phyloP scores from a whole-genome alignment of 2,113 vertebrate species.

The Plestiodon gilberti region DNA sequence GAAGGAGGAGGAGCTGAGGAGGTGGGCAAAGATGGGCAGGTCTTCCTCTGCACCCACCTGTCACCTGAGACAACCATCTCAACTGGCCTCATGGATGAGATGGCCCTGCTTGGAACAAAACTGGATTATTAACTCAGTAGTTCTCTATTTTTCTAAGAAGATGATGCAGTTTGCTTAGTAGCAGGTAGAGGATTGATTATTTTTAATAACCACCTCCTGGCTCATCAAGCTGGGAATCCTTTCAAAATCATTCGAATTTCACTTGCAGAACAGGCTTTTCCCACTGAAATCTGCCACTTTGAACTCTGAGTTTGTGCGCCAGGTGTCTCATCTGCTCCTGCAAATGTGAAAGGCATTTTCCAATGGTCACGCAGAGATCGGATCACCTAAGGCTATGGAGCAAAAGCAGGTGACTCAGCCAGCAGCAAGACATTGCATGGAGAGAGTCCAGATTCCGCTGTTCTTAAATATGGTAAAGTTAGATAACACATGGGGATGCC shows the following conservation, averaged over 20 bases:
- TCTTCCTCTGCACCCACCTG: neutral
- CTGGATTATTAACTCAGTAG: neutral
- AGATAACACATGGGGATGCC: neutral
- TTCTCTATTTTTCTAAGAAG: neutral
- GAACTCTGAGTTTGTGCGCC: neutral
- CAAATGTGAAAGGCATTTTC: neutral
- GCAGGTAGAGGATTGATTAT: neutral
- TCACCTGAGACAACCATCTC: too few species aligned
- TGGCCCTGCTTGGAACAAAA: neutral
- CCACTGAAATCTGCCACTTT: neutral
- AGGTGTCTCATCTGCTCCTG: neutral
- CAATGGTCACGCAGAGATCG: constrained; percentile 3
- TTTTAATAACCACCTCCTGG: neutral
- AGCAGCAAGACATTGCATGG: neutral
- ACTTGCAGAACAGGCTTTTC: neutral
- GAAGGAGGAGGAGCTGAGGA: too few species aligned
- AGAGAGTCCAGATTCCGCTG: constrained; percentile 11
- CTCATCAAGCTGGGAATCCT: neutral
- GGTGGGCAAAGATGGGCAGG: too few species aligned
- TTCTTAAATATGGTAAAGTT: neutral
- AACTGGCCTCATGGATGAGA: too few species aligned
- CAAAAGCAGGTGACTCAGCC: neutral
- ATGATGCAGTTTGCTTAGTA: neutral
- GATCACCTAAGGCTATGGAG: neutral
- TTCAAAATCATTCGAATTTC: neutral